Evolutionary conservation across 2,888 invertebrate genomes (phyloP), one percentile per base, ranked within the genome.

Genomic region (Pandemis corylana): DNA sequence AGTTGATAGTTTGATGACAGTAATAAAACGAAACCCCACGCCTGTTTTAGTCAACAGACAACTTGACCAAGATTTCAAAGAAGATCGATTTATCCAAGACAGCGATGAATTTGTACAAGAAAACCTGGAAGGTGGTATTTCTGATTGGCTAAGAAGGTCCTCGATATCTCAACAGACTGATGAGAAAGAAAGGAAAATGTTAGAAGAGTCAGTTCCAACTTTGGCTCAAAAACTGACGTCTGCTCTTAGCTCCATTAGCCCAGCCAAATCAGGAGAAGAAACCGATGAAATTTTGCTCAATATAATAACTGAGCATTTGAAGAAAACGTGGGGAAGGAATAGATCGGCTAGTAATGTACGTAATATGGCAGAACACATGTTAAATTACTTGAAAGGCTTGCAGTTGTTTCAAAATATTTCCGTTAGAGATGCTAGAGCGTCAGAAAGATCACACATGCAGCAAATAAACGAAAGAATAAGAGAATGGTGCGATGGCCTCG

Each of bases 401-500:
- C 76, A 81, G 63, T 63, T 81, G 10, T 81, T 82, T 77, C 78
- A 80, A 76, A 76, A 82, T 56, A 78, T 81, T 66, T 79, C 78
- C 36, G 70, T 75, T 7, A 79, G 77, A 68, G 20, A 64, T 10
- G 49, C 0, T 36, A 28, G 13, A n/a, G 0, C 49, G 13, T 4
- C 65, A 28, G 28, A 4, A 28, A 49, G 7, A 36, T 7, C 13
- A 0, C 13, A 10, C 0, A 49, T 28, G n/a, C 7, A 12, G 10
- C 13, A 20, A 1, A n/a, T n/a, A 4, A 79, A 82, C 51, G 80
- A 84, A 9, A 80, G 78, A 41, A 81, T 90, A 61, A 78, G 78
- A 36, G 76, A 79, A 36, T 87, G 87, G 87, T 81, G 84, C 71
- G 76, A 84, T 10, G 80, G 78, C 72, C 78, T 90, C 49, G 81